Percentiles rank a stretch among this genome's conserved stretches.
Evolutionary conservation across 2,113 vertebrate genomes (phyloP).

Genomic region (Atrichornis clamosus): DNA sequence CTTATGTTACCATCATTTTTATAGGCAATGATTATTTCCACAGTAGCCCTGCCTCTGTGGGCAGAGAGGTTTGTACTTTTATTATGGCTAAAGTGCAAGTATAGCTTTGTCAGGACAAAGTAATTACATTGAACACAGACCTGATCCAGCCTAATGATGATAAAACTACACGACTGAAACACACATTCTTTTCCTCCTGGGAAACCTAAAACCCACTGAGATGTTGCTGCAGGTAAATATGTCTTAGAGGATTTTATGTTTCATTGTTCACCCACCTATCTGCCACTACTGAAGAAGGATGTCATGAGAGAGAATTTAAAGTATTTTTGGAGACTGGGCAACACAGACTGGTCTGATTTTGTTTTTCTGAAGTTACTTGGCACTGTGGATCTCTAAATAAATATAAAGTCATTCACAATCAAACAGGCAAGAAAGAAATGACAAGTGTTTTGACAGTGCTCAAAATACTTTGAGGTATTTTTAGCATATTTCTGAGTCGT

Average conservation of each 20-base stretch:
- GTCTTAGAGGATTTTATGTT: conserved; percentile 43
- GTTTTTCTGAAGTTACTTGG: conserved; percentile 49
- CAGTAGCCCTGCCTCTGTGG: background rate
- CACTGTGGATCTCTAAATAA: conserved; percentile 63
- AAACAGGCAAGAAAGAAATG: conserved; percentile 69
- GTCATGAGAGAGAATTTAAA: conserved; percentile 35
- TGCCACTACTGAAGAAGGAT: background rate
- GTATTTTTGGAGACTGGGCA: conserved; percentile 25
- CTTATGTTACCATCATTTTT: background rate
- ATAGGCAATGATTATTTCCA: background rate
- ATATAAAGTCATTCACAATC: conserved; percentile 72
- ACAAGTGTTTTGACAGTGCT: conserved; percentile 75
- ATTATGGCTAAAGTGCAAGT: background rate
- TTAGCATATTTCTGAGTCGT: conserved; percentile 77
- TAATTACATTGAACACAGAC: conserved; percentile 43
- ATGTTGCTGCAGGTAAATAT: conserved; percentile 35
- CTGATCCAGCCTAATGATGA: conserved; percentile 22
- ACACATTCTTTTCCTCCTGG: background rate
- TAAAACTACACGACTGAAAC: conserved; percentile 40
- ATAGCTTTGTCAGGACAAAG: conserved; percentile 31
- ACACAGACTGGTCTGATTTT: conserved; percentile 6
- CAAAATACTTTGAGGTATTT: conserved; percentile 78
- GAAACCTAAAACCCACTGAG: conserved; percentile 60
- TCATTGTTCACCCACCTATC: conserved; percentile 39
- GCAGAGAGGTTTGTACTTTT: background rate